phyloP scores from a whole-genome alignment of 2,797 vertebrate species.

The Emydoidea blandingii region DNA sequence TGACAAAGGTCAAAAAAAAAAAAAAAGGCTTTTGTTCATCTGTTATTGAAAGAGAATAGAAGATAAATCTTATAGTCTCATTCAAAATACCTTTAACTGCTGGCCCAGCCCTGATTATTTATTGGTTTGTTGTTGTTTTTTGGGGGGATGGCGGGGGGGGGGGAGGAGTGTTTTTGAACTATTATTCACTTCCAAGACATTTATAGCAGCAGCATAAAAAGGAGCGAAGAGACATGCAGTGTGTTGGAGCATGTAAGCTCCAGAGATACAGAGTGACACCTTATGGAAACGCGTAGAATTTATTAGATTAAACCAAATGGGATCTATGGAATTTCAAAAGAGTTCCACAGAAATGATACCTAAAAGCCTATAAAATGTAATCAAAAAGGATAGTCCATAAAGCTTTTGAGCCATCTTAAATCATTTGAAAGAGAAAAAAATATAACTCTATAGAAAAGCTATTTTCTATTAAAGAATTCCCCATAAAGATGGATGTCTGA shows the following conservation, averaged over 20 bases:
- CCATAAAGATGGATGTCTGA: neutral
- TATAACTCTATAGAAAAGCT: neutral
- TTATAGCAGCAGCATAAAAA: neutral
- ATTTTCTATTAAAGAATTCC: neutral
- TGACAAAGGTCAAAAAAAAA: neutral
- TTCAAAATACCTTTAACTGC: fast-evolving
- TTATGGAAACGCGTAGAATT: neutral
- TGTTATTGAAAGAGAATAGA: neutral
- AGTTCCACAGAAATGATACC: neutral
- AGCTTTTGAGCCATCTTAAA: neutral
- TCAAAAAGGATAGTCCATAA: neutral
- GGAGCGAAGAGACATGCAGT: neutral
- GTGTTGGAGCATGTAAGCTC: neutral
- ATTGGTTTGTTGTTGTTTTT: neutral
- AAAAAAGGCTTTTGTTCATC: fast-evolving
- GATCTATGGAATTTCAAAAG: neutral
- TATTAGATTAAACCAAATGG: neutral
- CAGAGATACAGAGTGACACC: neutral
- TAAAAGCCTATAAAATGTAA: neutral
- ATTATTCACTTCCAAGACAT: neutral
- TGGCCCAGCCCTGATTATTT: neutral
- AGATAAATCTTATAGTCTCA: fast-evolving
- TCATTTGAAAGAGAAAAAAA: neutral
- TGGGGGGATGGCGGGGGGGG: neutral
- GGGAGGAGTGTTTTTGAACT: neutral